Evolutionary conservation across 2,113 vertebrate genomes (phyloP).

Genomic region (Opisthocomus hoazin): DNA sequence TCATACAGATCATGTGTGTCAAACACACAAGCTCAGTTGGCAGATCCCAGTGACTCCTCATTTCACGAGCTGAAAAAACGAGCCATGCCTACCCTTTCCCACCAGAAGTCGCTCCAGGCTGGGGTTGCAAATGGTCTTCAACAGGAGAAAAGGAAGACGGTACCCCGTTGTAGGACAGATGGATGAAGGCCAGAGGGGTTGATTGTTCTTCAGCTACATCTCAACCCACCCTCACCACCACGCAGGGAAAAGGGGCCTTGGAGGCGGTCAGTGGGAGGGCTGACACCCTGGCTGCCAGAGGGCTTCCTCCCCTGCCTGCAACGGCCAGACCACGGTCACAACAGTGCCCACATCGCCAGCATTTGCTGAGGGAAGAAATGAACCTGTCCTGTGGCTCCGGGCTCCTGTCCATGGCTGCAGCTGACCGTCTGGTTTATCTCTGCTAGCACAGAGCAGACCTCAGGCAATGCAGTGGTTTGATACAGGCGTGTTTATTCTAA

Average conservation of each 20-base stretch:
- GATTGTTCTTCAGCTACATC: background rate
- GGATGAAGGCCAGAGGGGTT: background rate
- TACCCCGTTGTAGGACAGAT: background rate
- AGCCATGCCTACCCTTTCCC: background rate
- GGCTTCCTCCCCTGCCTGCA: background rate
- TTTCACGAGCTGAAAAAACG: background rate
- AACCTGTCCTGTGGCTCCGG: background rate
- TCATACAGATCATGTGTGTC: background rate
- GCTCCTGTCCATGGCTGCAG: background rate
- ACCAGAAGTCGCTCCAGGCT: background rate
- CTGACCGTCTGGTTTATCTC: background rate
- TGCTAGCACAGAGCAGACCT: background rate
- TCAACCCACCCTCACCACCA: background rate
- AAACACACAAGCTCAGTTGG: background rate
- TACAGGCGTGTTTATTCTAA: background rate
- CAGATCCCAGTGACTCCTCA: background rate
- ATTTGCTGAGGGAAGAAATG: background rate
- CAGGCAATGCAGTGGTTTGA: background rate
- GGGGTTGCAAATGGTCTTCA: background rate
- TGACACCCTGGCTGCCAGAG: background rate
- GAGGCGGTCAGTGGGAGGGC: background rate
- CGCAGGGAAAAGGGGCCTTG: rapidly evolving
- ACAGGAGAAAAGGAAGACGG: background rate
- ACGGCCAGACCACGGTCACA: rapidly evolving
- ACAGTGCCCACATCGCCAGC: background rate